A percentile compares a stretch with the other conserved stretches of the same genome.
These are phyloP conservation scores for Harpegnathos saltator DNA, from an alignment of 1,140 invertebrate species.

Conservation along the genomic window DNA sequence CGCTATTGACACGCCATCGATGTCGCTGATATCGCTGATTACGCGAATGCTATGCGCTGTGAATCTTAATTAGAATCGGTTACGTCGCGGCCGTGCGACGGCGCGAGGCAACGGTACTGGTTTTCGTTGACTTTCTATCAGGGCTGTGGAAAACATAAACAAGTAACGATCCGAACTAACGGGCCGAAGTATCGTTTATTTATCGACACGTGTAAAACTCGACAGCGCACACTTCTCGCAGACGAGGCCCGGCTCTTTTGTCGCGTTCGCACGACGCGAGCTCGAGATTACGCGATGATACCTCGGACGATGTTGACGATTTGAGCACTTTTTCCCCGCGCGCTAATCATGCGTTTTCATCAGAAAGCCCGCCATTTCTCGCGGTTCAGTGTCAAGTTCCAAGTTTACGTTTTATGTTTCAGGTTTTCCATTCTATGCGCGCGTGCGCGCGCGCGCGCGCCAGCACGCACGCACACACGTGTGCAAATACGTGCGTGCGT, in stretches of 20 bases:
- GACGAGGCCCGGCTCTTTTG: too few relatives aligned
- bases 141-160: not conserved
- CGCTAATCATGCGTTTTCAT: not conserved
- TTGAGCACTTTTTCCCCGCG: not conserved
- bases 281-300: too few relatives aligned
- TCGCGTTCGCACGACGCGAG: too few relatives aligned
- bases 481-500: not conserved
- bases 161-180: too few relatives aligned
- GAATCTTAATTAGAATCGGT: slow-evolving; percentile 35
- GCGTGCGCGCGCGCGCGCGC: not conserved
- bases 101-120: not conserved
- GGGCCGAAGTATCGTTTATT: too few relatives aligned
- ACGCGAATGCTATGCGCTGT: not conserved
- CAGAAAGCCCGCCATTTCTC: not conserved
- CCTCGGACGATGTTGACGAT: not conserved
- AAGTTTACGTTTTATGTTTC: slow-evolving; percentile 40
- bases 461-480: too few relatives aligned
- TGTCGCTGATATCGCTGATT: slow-evolving; percentile 9
- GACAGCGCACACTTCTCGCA: too few relatives aligned
- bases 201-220: too few relatives aligned
- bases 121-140: slow-evolving; percentile 24
- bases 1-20: not conserved
- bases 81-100: not conserved
- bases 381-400: slow-evolving; percentile 28
- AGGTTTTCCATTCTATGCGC: slow-evolving; percentile 10